Evolutionary conservation across 2,888 invertebrate genomes (phyloP), one percentile per base, ranked within the genome.

Genomic region (Amiota minor): DNA sequence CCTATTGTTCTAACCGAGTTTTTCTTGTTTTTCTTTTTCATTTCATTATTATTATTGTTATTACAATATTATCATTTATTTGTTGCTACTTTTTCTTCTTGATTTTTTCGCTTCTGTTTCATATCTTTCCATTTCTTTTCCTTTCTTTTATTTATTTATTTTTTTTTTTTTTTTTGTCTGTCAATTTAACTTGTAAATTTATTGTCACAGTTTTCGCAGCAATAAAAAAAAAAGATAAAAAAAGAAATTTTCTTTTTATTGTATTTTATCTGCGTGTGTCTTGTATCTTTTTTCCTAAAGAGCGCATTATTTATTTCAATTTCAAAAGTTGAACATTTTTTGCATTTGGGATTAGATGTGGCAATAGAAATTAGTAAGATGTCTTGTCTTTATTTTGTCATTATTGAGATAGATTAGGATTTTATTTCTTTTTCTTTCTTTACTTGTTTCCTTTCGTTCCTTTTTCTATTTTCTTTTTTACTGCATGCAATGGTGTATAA

Each of bases 151-250:
- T n/a, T n/a, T n/a, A n/a, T n/a, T n/a, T n/a, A n/a, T n/a, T n/a
- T n/a, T n/a, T n/a, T n/a, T n/a, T n/a, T n/a, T n/a, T n/a, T 14
- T 53, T 53, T 53, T 14, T 9, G 53, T 53, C 53, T 16, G n/a
- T 16, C n/a, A 14, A 53, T 16, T 16, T 16, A 45, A 62, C 45
- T 35, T 62, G 62, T 46, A 62, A 62, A 62, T 62, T 62, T 62
- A 62, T 62, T 62, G 62, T 14, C 62, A 62, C 45, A 45, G 62
- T 45, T 62, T 62, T 59, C 18, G 23, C 59, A 59, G 18, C 59
- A 11, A 59, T 11, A 14, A 9, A n/a, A 18, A n/a, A 12, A 59
- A n/a, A 23, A 59, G 20, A 18, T 11, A 59, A 59, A 59, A 59
- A n/a, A 18, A 10, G 20, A 59, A 18, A 23, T 59, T 14, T 35